Evolutionary conservation across 1,140 invertebrate species (phyloP).

Genomic region (Campoletis sonorensis): DNA sequence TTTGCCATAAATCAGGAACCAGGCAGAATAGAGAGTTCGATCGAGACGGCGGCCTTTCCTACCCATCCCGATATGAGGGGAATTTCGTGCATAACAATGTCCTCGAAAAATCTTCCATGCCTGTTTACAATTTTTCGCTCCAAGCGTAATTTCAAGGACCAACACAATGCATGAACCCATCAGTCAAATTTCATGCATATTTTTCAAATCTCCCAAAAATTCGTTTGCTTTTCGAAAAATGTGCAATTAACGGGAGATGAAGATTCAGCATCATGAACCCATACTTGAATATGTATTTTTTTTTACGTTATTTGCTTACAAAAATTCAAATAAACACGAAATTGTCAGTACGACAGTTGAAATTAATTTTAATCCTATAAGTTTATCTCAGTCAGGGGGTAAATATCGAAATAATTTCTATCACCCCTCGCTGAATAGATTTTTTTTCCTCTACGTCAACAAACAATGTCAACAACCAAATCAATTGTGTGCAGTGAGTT

Average conservation of each 20-base stretch:
- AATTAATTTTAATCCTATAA: too few species aligned
- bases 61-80: slow-evolving; percentile 38
- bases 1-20: slow-evolving; percentile 66
- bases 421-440: too few species aligned
- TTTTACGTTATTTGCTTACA: too few species aligned
- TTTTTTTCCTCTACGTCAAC: too few species aligned
- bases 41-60: slow-evolving; percentile 38
- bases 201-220: background rate
- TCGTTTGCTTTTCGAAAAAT: background rate
- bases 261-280: too few species aligned
- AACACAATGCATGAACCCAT: background rate
- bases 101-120: slow-evolving; percentile 13
- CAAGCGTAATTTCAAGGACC: background rate
- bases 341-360: too few species aligned
- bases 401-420: too few species aligned
- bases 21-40: slow-evolving; percentile 47
- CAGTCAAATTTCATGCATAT: background rate
- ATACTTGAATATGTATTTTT: too few species aligned
- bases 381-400: too few species aligned
- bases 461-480: too few species aligned
- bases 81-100: slow-evolving; percentile 41
- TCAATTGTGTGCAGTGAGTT: too few species aligned
- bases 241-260: background rate
- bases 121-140: slow-evolving; percentile 18
- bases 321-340: too few species aligned